These are phyloP conservation scores for Apeltes quadracus DNA, from an alignment of 2,113 vertebrate genomes.

Conservation along the genomic window DNA sequence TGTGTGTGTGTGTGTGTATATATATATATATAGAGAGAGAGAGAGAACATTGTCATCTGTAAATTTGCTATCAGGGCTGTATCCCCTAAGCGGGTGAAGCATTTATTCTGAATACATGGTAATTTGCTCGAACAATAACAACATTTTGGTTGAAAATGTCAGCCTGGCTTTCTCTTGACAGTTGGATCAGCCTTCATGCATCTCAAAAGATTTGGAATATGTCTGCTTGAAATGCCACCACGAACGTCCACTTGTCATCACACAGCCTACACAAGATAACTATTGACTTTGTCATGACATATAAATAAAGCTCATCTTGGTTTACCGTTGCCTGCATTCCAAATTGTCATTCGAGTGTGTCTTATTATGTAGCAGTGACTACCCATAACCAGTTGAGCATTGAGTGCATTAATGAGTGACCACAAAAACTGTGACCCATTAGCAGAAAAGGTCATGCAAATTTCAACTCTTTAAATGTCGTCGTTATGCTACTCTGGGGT, in stretches of 20 bases:
- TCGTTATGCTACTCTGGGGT: background rate
- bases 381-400: background rate
- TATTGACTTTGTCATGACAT: conserved; percentile 75
- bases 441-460: background rate
- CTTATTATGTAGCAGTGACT: background rate
- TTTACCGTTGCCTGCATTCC: conserved; percentile 62
- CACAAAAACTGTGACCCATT: background rate
- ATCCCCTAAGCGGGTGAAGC: conserved; percentile 54
- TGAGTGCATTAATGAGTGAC: background rate
- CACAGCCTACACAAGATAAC: conserved; percentile 67
- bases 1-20: conserved; percentile 20
- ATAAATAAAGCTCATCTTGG: conserved; percentile 82
- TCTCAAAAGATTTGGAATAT: conserved; percentile 60
- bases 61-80: conserved; percentile 76
- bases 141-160: conserved; percentile 41
- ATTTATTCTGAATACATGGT: conserved; percentile 58
- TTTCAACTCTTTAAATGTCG: background rate
- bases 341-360: conserved; percentile 22
- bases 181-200: conserved; percentile 63
- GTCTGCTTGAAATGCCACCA: conserved; percentile 70
- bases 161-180: conserved; percentile 66
- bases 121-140: conserved; percentile 57
- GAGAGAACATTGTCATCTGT: conserved; percentile 65
- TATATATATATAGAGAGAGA: conserved; percentile 62
- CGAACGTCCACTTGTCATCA: conserved; percentile 62